Conservation (phyloP, 2,797 vertebrate species). For the Leptoclinus maculatus region DNA sequence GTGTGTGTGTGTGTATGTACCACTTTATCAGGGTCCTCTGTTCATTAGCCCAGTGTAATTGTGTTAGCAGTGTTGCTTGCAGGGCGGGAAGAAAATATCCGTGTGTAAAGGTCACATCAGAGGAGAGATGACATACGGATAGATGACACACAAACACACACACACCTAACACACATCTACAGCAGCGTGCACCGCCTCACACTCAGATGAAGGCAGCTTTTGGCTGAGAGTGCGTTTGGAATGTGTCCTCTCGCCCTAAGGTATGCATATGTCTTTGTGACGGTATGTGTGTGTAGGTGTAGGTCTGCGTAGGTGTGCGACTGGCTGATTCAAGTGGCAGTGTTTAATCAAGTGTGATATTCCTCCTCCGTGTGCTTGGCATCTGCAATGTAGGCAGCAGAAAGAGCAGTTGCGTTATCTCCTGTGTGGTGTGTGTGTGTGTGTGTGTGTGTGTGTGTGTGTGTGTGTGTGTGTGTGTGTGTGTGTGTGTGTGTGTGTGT, state of each 20-base stretch:
- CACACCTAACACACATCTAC: slow-evolving; percentile 9
- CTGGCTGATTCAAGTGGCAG: slow-evolving; percentile 64
- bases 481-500: slow-evolving; percentile 11
- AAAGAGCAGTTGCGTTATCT: slow-evolving; percentile 58
- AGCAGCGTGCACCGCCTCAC: neutral
- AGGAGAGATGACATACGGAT: slow-evolving; percentile 78
- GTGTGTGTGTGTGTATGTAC: slow-evolving; percentile 32
- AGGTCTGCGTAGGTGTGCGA: slow-evolving; percentile 67
- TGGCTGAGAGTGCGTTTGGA: slow-evolving; percentile 37
- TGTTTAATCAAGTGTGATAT: slow-evolving; percentile 73
- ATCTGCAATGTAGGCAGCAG: slow-evolving; percentile 55
- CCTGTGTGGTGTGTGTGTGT: slow-evolving; percentile 29
- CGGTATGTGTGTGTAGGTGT: slow-evolving; percentile 33
- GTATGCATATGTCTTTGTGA: slow-evolving; percentile 54
- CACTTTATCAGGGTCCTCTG: slow-evolving; percentile 76
- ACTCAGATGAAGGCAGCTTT: slow-evolving; percentile 34
- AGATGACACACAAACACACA: slow-evolving; percentile 58
- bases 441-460: slow-evolving; percentile 23
- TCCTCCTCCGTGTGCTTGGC: slow-evolving; percentile 63
- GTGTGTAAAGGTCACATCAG: slow-evolving; percentile 84
- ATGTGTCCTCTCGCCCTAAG: slow-evolving; percentile 45
- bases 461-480: slow-evolving; percentile 18
- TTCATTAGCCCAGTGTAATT: slow-evolving; percentile 87
- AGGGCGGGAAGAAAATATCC: slow-evolving; percentile 75
- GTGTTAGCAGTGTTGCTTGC: slow-evolving; percentile 83